A percentile compares a stretch with the other conserved stretches of the same genome.
These are phyloP conservation scores for Origma solitaria DNA, from an alignment of 2,113 vertebrate genomes.

Conservation along the genomic window DNA sequence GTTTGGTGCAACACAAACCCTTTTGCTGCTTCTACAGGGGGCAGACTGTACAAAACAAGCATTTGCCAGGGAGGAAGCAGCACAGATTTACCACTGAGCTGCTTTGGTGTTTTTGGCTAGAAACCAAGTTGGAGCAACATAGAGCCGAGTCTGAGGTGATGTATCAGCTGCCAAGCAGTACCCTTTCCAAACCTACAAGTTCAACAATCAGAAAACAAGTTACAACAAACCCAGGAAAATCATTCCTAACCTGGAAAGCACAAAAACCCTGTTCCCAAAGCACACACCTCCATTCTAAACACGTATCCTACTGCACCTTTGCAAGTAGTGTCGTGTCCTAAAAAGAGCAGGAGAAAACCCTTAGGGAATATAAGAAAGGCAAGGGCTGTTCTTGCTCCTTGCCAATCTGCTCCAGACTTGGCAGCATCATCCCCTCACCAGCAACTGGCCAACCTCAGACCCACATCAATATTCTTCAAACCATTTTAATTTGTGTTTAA, in stretches of 20 bases:
- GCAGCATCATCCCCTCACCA: not conserved
- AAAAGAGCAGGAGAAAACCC: slow-evolving; percentile 37
- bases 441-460: slow-evolving; percentile 16
- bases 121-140: slow-evolving; percentile 33
- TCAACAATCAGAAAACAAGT: slow-evolving; percentile 49
- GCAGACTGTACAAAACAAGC: not conserved
- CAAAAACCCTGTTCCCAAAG: slow-evolving; percentile 37
- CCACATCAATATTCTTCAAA: slow-evolving; percentile 25
- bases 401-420: slow-evolving; percentile 10
- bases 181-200: slow-evolving; percentile 34
- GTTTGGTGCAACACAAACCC: not conserved
- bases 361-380: slow-evolving; percentile 10
- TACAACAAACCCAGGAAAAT: slow-evolving; percentile 46
- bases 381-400: slow-evolving; percentile 16
- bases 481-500: slow-evolving; percentile 32
- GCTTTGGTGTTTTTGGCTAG: slow-evolving; percentile 43
- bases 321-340: slow-evolving; percentile 43
- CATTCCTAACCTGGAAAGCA: slow-evolving; percentile 37
- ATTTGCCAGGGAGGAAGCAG: slow-evolving; percentile 26
- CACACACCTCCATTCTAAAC: slow-evolving; percentile 36
- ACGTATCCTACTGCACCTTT: not conserved
- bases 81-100: not conserved
- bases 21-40: not conserved
- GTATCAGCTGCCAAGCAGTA: not conserved
- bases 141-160: not conserved